These are phyloP conservation scores for Dynastes hyllus DNA, from an alignment of 2,888 invertebrate species.

Conservation along the genomic window DNA sequence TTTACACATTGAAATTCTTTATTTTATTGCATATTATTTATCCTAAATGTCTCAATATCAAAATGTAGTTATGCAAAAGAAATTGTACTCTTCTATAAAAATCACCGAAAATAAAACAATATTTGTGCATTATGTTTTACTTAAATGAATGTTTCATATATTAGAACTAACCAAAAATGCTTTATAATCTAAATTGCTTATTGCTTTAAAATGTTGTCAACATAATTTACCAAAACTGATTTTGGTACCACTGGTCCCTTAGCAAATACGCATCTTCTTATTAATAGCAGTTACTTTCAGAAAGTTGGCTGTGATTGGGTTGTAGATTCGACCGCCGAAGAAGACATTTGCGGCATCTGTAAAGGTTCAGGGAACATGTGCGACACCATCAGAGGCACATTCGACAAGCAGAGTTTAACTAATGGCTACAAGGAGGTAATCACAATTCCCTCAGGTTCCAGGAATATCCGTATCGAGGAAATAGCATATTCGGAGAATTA, in stretches of 20 bases:
- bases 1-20: too few species aligned
- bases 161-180: too few species aligned
- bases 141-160: too few species aligned
- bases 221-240: too few species aligned
- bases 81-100: too few species aligned
- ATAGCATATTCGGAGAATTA: slow-evolving; percentile 84
- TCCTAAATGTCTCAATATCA: too few species aligned
- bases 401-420: slow-evolving; percentile 70
- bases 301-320: slow-evolving; percentile 94
- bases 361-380: slow-evolving; percentile 89
- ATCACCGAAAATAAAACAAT: too few species aligned
- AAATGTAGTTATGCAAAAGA: too few species aligned
- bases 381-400: slow-evolving; percentile 78
- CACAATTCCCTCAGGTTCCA: slow-evolving; percentile 84
- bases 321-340: slow-evolving; percentile 84
- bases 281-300: slow-evolving; percentile 70
- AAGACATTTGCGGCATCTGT: slow-evolving; percentile 91
- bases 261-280: slow-evolving; percentile 33
- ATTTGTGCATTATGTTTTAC: too few species aligned
- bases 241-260: slow-evolving; percentile 5
- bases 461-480: slow-evolving; percentile 86
- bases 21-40: too few species aligned
- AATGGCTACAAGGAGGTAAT: slow-evolving; percentile 78
- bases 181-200: too few species aligned
- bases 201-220: too few species aligned